Percentiles rank a stretch among this genome's conserved stretches.
phyloP scores from a whole-genome alignment of 1,140 invertebrate species.

The Drosophila bocqueti region DNA sequence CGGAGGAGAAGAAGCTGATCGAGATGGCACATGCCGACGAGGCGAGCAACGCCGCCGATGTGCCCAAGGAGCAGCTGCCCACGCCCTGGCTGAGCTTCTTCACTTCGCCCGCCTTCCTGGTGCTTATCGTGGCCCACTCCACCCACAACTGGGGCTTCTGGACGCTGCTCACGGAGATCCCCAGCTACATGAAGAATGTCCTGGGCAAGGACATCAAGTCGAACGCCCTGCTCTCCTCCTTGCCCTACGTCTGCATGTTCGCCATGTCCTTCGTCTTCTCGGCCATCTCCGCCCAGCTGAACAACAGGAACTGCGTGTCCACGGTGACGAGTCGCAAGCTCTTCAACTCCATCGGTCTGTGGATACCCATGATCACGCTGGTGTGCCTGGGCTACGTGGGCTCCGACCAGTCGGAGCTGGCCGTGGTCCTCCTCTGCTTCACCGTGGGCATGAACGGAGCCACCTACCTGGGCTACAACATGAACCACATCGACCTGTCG shows the following conservation, averaged over 20 bases:
- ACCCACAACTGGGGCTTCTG: conserved; percentile 98
- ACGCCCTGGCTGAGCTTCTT: conserved; percentile 91
- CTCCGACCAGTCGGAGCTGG: conserved; percentile 85
- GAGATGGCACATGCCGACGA: conserved; percentile 77
- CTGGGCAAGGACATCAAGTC: conserved; percentile 92
- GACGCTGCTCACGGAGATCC: conserved; percentile 96
- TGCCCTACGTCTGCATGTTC: conserved; percentile 93
- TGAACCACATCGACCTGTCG: conserved; percentile 91
- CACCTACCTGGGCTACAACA: conserved; percentile 89
- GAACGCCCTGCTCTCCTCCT: conserved; percentile 90
- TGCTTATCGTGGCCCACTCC: conserved; percentile 92
- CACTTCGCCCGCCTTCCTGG: conserved; percentile 92
- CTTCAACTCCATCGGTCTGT: conserved; percentile 88
- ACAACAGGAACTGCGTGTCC: conserved; percentile 87
- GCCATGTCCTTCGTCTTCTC: conserved; percentile 88
- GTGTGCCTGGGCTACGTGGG: conserved; percentile 88
- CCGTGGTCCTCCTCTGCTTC: conserved; percentile 88
- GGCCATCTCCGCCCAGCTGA: conserved; percentile 86
- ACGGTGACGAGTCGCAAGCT: conserved; percentile 88
- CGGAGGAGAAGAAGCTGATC: conserved; percentile 88
- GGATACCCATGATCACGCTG: conserved; percentile 88
- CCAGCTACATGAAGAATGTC: conserved; percentile 94
- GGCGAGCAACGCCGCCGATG: conserved; percentile 14
- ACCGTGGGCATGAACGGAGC: conserved; percentile 92
- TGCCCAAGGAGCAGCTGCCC: conserved; percentile 47